Percentiles rank a stretch among this genome's conserved stretches.
Conservation (phyloP, 2,888 invertebrate genomes). For the Hemistola chrysoprasaria region DNA sequence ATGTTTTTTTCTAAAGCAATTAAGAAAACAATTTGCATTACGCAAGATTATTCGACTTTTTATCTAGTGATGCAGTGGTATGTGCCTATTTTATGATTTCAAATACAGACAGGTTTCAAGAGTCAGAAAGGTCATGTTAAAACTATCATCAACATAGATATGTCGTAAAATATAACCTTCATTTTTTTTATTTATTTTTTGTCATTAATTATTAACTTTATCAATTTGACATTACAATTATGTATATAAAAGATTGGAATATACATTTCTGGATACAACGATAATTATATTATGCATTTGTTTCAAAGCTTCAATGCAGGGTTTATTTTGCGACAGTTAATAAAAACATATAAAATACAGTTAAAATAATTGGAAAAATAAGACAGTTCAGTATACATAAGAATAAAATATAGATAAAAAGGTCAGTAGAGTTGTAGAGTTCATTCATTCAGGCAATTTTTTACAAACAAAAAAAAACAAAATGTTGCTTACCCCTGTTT, state of each 20-base stretch:
- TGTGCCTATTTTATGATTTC: no score
- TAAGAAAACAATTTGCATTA: no score
- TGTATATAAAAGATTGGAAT: no score
- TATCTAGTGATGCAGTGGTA: no score
- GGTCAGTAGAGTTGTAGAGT: conserved; percentile 5
- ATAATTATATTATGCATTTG: no score
- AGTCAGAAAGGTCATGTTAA: conserved; percentile 9
- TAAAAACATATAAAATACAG: conserved; percentile 7
- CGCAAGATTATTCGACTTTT: no score
- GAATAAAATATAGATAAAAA: conserved; percentile 11
- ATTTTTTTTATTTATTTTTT: not conserved
- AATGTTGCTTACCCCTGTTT: conserved; percentile 71
- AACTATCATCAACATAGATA: conserved; percentile 15
- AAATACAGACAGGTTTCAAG: no score
- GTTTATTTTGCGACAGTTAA: conserved; percentile 6
- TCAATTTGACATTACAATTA: no score
- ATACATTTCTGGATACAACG: no score
- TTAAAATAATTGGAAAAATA: conserved; percentile 14
- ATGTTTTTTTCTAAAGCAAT: no score
- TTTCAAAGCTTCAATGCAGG: not conserved
- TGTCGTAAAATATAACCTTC: conserved; percentile 5
- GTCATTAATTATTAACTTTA: no score
- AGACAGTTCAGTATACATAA: conserved; percentile 1
- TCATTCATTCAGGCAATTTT: conserved; percentile 42
- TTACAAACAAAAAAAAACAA: conserved; percentile 27